Evolutionary conservation across 2,888 invertebrate species (phyloP).

Genomic region (Chrysolina oricalcia): DNA sequence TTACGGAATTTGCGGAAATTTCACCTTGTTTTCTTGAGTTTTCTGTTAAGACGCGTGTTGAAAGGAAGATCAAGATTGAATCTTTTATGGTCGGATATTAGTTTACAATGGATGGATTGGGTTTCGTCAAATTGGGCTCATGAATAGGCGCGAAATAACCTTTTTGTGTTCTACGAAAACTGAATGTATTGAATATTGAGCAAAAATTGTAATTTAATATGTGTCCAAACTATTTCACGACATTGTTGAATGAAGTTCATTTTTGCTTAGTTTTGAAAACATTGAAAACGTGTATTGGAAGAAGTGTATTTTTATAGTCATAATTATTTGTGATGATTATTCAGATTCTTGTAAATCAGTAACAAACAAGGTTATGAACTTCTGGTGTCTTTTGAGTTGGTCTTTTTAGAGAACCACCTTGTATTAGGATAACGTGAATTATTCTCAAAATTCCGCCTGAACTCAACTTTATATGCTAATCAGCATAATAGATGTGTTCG

Average conservation of each 20-base stretch:
- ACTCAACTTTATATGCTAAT: too few species aligned
- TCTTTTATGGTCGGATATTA: slow-evolving; percentile 45
- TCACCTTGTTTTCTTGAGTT: slow-evolving; percentile 54
- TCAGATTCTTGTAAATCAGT: too few species aligned
- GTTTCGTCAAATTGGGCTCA: slow-evolving; percentile 46
- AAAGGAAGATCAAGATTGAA: slow-evolving; percentile 31
- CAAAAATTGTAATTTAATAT: slow-evolving; percentile 15
- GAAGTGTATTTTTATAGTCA: too few species aligned
- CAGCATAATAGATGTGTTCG: too few species aligned
- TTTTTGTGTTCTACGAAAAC: slow-evolving; percentile 5
- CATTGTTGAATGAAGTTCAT: neutral
- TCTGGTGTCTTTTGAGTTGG: too few species aligned
- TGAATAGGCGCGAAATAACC: slow-evolving; percentile 31
- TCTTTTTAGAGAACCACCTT: too few species aligned
- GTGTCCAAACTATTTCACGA: neutral
- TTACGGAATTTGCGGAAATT: slow-evolving; percentile 61
- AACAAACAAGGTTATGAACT: too few species aligned
- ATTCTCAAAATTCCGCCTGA: too few species aligned
- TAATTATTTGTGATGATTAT: too few species aligned
- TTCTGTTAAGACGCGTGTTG: slow-evolving; percentile 44
- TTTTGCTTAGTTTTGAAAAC: neutral
- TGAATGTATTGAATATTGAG: neutral
- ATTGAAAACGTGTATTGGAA: too few species aligned
- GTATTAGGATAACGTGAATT: too few species aligned
- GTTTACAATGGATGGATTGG: slow-evolving; percentile 42